Evolutionary conservation across 2,888 invertebrate genomes (phyloP).

Genomic region (Tipula unca): DNA sequence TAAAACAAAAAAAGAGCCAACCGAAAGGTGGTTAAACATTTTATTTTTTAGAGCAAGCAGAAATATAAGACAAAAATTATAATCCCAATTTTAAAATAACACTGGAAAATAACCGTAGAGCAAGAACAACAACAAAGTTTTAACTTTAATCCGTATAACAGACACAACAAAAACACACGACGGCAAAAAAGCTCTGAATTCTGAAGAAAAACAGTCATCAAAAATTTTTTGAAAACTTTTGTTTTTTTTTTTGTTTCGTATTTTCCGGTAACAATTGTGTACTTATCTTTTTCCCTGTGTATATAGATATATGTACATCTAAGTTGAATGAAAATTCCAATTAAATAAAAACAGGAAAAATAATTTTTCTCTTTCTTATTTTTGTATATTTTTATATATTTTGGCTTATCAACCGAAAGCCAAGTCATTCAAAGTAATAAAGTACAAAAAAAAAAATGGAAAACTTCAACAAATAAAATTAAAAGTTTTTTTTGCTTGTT

Average conservation of each 20-base stretch:
- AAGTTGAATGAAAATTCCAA: neutral
- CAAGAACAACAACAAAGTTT: neutral
- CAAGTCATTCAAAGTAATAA: neutral
- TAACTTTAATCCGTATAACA: neutral
- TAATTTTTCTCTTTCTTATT: neutral
- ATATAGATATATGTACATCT: neutral
- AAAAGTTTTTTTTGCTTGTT: neutral
- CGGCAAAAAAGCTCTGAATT: neutral
- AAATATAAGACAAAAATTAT: neutral
- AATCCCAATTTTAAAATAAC: slow-evolving; percentile 8
- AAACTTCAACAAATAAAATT: neutral
- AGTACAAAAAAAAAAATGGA: neutral
- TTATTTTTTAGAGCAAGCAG: neutral
- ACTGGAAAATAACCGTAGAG: neutral
- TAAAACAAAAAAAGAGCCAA: neutral
- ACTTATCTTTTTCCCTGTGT: neutral
- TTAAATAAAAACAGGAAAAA: neutral
- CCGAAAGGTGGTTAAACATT: neutral
- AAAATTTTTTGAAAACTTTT: neutral
- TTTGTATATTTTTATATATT: neutral
- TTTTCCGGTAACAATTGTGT: slow-evolving; percentile 8
- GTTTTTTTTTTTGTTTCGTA: neutral
- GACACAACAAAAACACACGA: neutral
- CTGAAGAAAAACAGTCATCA: neutral
- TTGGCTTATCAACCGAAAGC: neutral